Evolutionary conservation across 2,888 invertebrate species (phyloP).

Genomic region (Molanna angustata): DNA sequence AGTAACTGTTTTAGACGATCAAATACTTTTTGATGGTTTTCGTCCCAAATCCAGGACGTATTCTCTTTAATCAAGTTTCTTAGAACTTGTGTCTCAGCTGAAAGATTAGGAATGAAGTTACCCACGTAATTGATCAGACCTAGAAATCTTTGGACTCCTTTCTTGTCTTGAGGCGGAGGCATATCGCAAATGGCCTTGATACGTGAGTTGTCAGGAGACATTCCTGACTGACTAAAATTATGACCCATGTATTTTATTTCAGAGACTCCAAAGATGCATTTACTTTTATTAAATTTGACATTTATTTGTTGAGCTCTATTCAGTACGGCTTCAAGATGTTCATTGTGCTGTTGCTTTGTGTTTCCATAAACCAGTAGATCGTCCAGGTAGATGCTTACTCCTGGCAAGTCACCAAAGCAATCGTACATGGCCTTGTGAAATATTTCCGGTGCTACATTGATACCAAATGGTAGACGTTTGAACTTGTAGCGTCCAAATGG

Average conservation of each 20-base stretch:
- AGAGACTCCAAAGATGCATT: too few species aligned
- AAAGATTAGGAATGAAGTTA: slow-evolving; percentile 1
- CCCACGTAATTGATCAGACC: slow-evolving; percentile 1
- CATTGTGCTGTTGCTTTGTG: too few species aligned
- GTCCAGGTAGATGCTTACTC: too few species aligned
- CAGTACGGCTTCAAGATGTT: too few species aligned
- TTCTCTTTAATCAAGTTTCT: slow-evolving; percentile 2
- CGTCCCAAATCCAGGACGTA: neutral
- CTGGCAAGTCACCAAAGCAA: too few species aligned
- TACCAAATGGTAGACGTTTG: slow-evolving; percentile 4
- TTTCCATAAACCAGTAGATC: too few species aligned
- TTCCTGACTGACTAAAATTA: too few species aligned
- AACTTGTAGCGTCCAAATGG: slow-evolving; percentile 2
- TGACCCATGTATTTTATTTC: too few species aligned
- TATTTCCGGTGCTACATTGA: too few species aligned
- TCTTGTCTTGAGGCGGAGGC: slow-evolving; percentile 1
- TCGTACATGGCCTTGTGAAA: too few species aligned
- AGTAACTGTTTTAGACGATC: slow-evolving; percentile 1
- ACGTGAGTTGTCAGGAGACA: neutral
- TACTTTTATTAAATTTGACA: too few species aligned
- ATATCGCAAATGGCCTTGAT: slow-evolving; percentile 2
- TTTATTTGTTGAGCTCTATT: too few species aligned
- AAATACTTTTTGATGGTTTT: neutral
- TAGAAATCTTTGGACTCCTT: slow-evolving; percentile 1
- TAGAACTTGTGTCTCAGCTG: neutral